Evolutionary conservation across 2,113 vertebrate species (phyloP), one percentile per base, ranked within the genome.

Genomic region (Hippocampus barbouri): DNA sequence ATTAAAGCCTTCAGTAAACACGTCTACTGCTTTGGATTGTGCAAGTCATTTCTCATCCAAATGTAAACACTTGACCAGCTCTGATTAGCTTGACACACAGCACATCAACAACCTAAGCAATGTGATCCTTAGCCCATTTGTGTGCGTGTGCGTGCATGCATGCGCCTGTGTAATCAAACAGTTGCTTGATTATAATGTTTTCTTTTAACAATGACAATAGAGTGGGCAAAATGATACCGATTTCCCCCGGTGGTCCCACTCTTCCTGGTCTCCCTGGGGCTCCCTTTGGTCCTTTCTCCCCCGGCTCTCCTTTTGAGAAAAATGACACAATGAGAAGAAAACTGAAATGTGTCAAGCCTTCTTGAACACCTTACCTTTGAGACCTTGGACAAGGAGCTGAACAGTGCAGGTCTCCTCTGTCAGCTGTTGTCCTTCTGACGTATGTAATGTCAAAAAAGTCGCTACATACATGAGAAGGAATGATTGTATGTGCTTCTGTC

Each of bases 321-420:
- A 0, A 61, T 38, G 23, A 18, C 2, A 53, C 45, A 10, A 18
- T 61, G 34, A 18, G 15, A 61, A 15, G 27, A 8, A 20, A 61
- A 61, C 27, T 61, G 8, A 34, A 61, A 61, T 66, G 10, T 67
- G 21, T 56, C 9, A 66, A 54, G 38, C 12, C 11, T 12, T 20
- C 5, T 23, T 27, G 2, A 62, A 59, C 2, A 14, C 27, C 25
- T 21, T 95, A 94, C 96, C 97, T 98, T 99, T 98, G 78, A 99
- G 95, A 86, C 97, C 97, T 0, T 97, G 97, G 74, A 99, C 94
- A 21, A 99, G 95, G 81, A 99, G 96, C 83, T 99, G 97, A 87
- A 99, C 91, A 9, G 95, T 96, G 88, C 97, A 99, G 78, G 95
- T 87, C 5, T 99, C 97, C 1, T 98, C 97, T 70, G 91, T 75